These are phyloP conservation scores for Elymnias hypermnestra DNA, from an alignment of 1,140 invertebrate species.

Conservation along the genomic window DNA sequence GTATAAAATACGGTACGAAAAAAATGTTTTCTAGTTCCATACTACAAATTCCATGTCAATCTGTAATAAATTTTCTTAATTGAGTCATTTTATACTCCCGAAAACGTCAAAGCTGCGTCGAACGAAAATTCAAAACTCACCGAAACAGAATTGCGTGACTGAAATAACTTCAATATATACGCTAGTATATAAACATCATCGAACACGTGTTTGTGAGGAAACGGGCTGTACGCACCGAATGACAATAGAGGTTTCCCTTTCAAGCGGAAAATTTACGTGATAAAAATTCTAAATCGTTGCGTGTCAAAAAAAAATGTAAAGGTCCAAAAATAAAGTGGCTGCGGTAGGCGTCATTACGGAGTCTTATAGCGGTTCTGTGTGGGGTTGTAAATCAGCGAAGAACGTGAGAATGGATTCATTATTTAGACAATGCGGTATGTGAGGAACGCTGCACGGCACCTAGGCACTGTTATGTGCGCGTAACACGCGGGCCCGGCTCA, in stretches of 20 bases:
- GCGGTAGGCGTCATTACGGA: constrained; percentile 69
- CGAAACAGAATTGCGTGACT: constrained; percentile 64
- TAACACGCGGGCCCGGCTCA: constrained; percentile 11
- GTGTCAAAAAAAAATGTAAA: constrained; percentile 69
- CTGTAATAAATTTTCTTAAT: constrained; percentile 47
- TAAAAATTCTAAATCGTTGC: constrained; percentile 69
- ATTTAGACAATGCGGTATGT: constrained; percentile 54
- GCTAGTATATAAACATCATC: constrained; percentile 46
- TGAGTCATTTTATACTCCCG: constrained; percentile 36
- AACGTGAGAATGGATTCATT: constrained; percentile 70
- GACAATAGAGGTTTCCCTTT: constrained; percentile 72
- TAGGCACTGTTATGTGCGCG: constrained; percentile 7
- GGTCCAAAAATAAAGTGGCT: constrained; percentile 71
- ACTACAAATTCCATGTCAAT: constrained; percentile 31
- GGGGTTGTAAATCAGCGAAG: constrained; percentile 60
- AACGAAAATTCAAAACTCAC: constrained; percentile 46
- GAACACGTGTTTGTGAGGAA: constrained; percentile 70
- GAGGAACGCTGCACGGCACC: constrained; percentile 31
- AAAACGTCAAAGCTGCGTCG: constrained; percentile 28
- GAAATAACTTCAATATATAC: constrained; percentile 57
- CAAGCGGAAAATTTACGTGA: constrained; percentile 73
- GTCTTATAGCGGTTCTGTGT: constrained; percentile 57
- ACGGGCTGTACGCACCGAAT: constrained; percentile 54
- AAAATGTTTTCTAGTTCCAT: too few relatives aligned
- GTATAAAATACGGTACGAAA: too few relatives aligned